Conservation (phyloP, 2,888 invertebrate species). For the Sarcophaga caerulescens region DNA sequence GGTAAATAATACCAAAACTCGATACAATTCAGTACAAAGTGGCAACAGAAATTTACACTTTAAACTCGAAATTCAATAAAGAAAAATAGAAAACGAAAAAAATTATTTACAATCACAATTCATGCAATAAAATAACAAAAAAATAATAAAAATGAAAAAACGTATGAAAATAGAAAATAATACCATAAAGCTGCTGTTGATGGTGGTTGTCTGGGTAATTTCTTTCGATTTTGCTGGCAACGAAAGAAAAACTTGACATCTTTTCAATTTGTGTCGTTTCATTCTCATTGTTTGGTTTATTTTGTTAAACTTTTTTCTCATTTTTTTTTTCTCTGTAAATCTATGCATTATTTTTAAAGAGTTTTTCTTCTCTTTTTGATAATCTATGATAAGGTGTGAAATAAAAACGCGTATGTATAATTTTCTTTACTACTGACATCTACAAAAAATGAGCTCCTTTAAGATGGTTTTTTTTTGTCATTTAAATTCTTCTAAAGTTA, state of each 20-base stretch:
- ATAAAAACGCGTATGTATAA: slow-evolving; percentile 57
- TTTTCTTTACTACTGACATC: slow-evolving; percentile 48
- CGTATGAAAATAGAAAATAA: neutral
- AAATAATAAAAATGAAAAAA: neutral
- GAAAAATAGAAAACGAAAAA: neutral
- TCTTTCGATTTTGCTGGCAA: neutral
- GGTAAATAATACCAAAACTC: neutral
- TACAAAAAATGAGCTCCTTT: slow-evolving; percentile 33
- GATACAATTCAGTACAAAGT: slow-evolving; percentile 6
- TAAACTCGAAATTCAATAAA: slow-evolving; percentile 39
- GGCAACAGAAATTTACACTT: slow-evolving; percentile 32
- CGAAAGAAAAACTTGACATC: slow-evolving; percentile 8
- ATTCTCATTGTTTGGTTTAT: too few relatives aligned
- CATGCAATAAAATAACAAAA: neutral
- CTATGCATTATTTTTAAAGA: neutral
- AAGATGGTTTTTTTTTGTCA: neutral
- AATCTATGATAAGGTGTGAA: slow-evolving; percentile 67
- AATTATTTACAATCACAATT: too few relatives aligned
- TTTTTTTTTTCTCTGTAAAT: slow-evolving; percentile 14
- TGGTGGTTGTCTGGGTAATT: slow-evolving; percentile 39
- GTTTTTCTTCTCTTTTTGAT: slow-evolving; percentile 34
- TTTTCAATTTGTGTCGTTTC: slow-evolving; percentile 15
- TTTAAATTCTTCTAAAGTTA: too few relatives aligned
- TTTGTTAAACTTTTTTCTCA: too few relatives aligned
- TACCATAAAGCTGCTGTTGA: slow-evolving; percentile 36